Percentiles rank a stretch among this genome's conserved stretches.
Conservation (phyloP, 2,797 vertebrate species). For the Ctenopoma multispine region DNA sequence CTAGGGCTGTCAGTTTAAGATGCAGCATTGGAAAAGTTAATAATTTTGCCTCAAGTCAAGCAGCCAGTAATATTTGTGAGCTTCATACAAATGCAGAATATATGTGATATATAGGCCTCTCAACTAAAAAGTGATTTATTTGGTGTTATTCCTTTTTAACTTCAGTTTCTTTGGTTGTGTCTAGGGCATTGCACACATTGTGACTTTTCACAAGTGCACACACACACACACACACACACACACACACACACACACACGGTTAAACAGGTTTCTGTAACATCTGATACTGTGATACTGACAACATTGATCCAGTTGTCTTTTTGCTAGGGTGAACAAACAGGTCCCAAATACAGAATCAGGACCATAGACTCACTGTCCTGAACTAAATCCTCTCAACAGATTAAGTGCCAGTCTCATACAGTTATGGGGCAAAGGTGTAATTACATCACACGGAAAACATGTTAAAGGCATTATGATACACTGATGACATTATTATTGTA, state of each 20-base stretch:
- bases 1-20: background rate
- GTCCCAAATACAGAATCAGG: background rate
- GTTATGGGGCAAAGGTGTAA: too few species aligned
- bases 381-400: background rate
- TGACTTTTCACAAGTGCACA: background rate
- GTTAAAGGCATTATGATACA: background rate
- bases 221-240: background rate
- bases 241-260: background rate
- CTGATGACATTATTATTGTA: background rate
- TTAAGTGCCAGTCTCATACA: background rate
- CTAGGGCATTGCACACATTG: background rate
- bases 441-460: too few species aligned
- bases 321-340: background rate
- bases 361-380: background rate
- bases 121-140: constrained; percentile 1
- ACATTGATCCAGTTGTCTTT: background rate
- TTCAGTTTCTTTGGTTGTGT: background rate
- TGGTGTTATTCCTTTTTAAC: background rate
- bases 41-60: background rate
- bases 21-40: background rate
- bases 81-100: constrained; percentile 7
- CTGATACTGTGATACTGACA: background rate
- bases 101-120: background rate
- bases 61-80: background rate
- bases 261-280: constrained; percentile 1